Evolutionary conservation across 2,113 vertebrate species (phyloP).

Genomic region (Galemys pyrenaicus): DNA sequence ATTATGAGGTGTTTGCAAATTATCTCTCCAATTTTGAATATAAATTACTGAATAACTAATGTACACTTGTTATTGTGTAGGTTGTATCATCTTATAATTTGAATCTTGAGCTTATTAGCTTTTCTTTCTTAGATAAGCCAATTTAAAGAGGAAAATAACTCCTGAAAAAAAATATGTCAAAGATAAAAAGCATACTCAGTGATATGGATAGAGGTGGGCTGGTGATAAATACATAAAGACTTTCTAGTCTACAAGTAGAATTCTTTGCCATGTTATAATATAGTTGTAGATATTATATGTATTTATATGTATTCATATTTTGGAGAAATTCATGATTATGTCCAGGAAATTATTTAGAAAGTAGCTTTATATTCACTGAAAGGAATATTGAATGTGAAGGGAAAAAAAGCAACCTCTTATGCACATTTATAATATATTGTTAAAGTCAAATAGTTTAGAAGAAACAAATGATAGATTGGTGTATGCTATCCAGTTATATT

Average conservation of each 20-base stretch:
- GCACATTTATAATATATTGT: neutral
- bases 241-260: neutral
- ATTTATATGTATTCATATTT: neutral
- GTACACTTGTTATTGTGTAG: neutral
- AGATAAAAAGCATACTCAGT: neutral
- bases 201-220: neutral
- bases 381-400: conserved; percentile 25
- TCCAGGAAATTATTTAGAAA: conserved; percentile 16
- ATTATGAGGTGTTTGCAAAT: conserved; percentile 70
- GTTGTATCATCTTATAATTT: conserved; percentile 58
- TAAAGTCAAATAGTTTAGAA: conserved; percentile 58
- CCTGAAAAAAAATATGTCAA: neutral
- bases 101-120: conserved; percentile 47
- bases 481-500: conserved; percentile 8
- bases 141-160: conserved; percentile 45
- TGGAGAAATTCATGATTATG: neutral
- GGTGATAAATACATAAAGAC: neutral
- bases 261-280: neutral
- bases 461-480: conserved; percentile 58
- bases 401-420: neutral
- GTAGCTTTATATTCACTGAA: neutral
- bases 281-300: neutral
- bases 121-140: conserved; percentile 16
- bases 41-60: conserved; percentile 68
- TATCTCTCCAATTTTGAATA: conserved; percentile 56